Evolutionary conservation across 2,888 invertebrate species (phyloP), one percentile per base, ranked within the genome.

Genomic region (Pandemis corylana): DNA sequence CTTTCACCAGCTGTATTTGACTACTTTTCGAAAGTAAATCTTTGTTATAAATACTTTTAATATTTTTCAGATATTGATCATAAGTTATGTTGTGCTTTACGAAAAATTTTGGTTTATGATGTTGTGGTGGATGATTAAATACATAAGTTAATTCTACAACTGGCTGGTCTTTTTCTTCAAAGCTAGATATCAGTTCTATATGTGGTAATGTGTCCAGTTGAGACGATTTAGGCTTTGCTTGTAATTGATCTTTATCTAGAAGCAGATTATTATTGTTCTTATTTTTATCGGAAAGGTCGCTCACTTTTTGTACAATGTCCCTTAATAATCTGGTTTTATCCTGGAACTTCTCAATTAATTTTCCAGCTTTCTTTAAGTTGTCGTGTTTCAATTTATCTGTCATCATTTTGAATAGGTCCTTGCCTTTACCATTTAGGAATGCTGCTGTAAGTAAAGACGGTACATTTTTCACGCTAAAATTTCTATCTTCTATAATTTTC

Each of bases 1-100:
- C 64, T 64, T 46, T 64, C 15, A 64, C 64, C 46, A 64, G 46
- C 46, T 64, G 64, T 20, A 64, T 46, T 64, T 46, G 44, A 46
- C 12, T 46, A 20, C 12, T 7, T 20, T 15, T 12, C 12, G 64
- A 64, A 6, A 15, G 10, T 13, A 42, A 15, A 64, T 46, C 46
- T 3, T 46, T 64, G 46, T 46, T 46, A 13, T 64, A 64, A 64
- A 64, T 64, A 64, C n/a, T 46, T 64, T 15, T 44, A 15, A 64
- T 64, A 44, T 64, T 44, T 20, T 64, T 64, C 7, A 20, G n/a
- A 20, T 46, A 64, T 9, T 46, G 46, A n/a, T 64, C 64, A 12
- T 46, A 64, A 6, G 46, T 10, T 12, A 64, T 13, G 20, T 64
- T 64, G 41, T 64, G 20, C 9, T 44, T 64, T 12, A 64, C 46